Conservation (phyloP, 2,888 invertebrate genomes). For the Trissoscelio sp. region DNA sequence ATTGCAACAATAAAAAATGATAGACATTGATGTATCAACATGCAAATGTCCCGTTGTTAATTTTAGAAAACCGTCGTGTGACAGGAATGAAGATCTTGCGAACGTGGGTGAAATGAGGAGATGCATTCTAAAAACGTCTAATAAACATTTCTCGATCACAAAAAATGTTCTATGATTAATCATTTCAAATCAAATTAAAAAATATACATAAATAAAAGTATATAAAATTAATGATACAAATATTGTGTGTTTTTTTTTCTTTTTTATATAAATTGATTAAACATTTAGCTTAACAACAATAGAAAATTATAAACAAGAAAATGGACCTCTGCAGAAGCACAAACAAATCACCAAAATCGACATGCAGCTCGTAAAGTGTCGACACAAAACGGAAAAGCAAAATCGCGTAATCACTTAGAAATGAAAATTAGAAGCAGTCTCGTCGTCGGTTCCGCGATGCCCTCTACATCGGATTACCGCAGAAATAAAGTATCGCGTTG, state of each 20-base stretch:
- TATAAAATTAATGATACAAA: not conserved
- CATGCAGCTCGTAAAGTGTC: constrained; percentile 9
- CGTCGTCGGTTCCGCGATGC: constrained; percentile 64
- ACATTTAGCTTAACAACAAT: too few species aligned
- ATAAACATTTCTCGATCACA: not conserved
- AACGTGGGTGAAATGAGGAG: constrained; percentile 17
- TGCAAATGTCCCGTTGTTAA: constrained; percentile 37
- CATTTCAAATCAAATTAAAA: too few species aligned
- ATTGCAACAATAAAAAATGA: constrained; percentile 40
- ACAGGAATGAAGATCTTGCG: constrained; percentile 23
- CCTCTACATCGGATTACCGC: constrained; percentile 73
- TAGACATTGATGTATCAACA: constrained; percentile 21
- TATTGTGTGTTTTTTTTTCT: too few species aligned
- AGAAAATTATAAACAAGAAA: not conserved
- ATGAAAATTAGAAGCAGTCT: constrained; percentile 69
- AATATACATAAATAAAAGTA: too few species aligned
- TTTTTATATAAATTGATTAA: too few species aligned
- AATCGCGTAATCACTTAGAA: constrained; percentile 65
- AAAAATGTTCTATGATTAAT: constrained; percentile 7
- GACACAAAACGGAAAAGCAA: constrained; percentile 46
- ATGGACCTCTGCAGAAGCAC: constrained; percentile 1
- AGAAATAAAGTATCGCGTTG: constrained; percentile 76
- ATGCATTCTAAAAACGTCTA: not conserved
- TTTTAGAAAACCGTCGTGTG: constrained; percentile 30
- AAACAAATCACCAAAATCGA: constrained; percentile 22